phyloP scores from a whole-genome alignment of 2,113 vertebrate genomes.

The Vanacampus margaritifer region DNA sequence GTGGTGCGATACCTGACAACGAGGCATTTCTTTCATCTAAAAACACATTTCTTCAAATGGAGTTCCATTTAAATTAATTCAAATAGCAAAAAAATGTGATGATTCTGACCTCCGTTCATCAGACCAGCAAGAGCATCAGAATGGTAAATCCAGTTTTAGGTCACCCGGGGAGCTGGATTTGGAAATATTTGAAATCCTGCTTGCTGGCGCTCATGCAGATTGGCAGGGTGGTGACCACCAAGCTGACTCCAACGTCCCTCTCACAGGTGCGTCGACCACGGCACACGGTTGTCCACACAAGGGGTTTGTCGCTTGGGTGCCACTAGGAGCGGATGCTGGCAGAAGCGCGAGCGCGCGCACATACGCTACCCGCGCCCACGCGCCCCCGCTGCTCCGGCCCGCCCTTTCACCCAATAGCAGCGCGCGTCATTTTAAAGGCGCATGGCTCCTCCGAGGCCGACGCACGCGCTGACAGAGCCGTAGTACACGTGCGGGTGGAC shows the following conservation, averaged over 20 bases:
- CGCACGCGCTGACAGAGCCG: neutral
- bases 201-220: constrained; percentile 29
- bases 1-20: neutral
- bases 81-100: neutral
- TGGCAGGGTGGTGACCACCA: constrained; percentile 24
- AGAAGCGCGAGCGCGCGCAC: constrained; percentile 41
- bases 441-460: constrained; percentile 19
- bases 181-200: constrained; percentile 47
- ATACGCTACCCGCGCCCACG: constrained; percentile 10
- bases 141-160: constrained; percentile 60
- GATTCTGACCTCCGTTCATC: constrained; percentile 68
- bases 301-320: constrained; percentile 39
- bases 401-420: constrained; percentile 54
- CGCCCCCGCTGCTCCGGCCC: constrained; percentile 38
- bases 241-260: constrained; percentile 40
- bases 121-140: constrained; percentile 50
- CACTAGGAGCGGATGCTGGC: constrained; percentile 50
- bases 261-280: constrained; percentile 56
- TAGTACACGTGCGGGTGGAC: constrained; percentile 1
- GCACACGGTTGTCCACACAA: constrained; percentile 54
- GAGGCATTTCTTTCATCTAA: neutral
- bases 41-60: too few relatives aligned
- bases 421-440: constrained; percentile 68
- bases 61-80: neutral
- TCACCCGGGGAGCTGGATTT: constrained; percentile 39